Base-by-base conservation (phyloP, 2,113 vertebrate genomes). In the Dasyornis broadbenti region DNA sequence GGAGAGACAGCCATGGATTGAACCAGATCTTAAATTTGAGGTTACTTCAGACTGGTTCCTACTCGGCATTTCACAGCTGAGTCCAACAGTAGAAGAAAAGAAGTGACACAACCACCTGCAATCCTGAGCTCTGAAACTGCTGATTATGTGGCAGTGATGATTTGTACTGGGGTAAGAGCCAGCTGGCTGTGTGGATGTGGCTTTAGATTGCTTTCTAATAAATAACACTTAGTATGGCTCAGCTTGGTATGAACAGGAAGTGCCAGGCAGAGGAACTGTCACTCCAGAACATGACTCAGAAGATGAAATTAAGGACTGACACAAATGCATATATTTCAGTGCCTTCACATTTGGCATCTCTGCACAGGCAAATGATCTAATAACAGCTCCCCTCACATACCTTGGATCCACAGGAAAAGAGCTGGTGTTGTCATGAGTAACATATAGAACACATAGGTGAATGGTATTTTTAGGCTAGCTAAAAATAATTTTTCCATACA, bases 311-410 rank as follows among this genome's bases (percentile, higher is more conserved):
- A 57, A 81, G 80, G 82, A 63, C 63, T 94, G 81, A 82, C 81
- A 82, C 65, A 91, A 57, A 82, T 91, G 66, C 89, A 90, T 91
- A 28, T 65, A 95, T 85, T 91, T 91, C 78, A 87, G 0, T 82
- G 91, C 79, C 82, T 95, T 85, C 83, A 68, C 40, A 26, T 35
- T 86, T 89, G 83, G 89, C 80, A 82, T 82, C 66, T 56, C 35
- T 69, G 61, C 63, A 57, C 15, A 90, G 54, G 75, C 37, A 84
- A 69, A 63, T 56, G 53, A 72, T 85, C n/a, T 78, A 68, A 53
- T 69, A 78, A 71, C 77, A 80, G 75, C 45, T 84, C n/a, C 35
- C 45, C 30, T 79, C 45, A 1, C 54, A 37, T 22, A 64, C 39
- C 70, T 80, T 64, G 60, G 24, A 73, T 73, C 19, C 47, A 45